phyloP scores from a whole-genome alignment of 2,113 vertebrate genomes.

The Vidua chalybeata region DNA sequence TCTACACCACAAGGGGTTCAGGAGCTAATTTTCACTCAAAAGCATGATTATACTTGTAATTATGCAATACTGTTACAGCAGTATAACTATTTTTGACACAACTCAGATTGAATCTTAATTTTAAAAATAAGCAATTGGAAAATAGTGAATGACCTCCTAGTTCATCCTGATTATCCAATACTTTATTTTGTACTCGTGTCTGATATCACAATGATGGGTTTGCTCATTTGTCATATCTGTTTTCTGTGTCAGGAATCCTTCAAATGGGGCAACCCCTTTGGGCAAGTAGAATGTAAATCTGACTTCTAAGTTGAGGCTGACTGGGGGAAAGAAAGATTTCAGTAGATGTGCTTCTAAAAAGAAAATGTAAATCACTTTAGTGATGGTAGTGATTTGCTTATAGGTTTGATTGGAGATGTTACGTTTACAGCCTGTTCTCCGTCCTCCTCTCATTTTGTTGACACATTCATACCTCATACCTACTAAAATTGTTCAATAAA shows the following conservation, averaged over 20 bases:
- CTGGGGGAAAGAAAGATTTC: not conserved
- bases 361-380: not conserved
- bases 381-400: not conserved
- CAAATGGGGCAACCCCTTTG: fast-evolving
- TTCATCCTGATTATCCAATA: not conserved
- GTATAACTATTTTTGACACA: not conserved
- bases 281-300: not conserved
- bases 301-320: not conserved
- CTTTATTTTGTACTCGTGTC: not conserved
- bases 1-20: not conserved
- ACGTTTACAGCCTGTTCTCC: not conserved
- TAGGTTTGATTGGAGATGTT: not conserved
- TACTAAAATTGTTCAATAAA: not conserved
- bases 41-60: not conserved
- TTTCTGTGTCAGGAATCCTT: not conserved
- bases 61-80: not conserved
- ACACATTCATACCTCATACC: not conserved
- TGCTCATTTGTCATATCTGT: not conserved
- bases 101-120: not conserved
- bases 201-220: not conserved
- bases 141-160: not conserved
- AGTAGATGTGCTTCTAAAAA: not conserved
- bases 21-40: slow-evolving; percentile 13
- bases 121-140: not conserved
- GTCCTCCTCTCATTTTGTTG: not conserved